A percentile compares a stretch with the other conserved stretches of the same genome.
Evolutionary conservation across 2,797 vertebrate species (phyloP).

Genomic region (Gadopsis marmoratus): DNA sequence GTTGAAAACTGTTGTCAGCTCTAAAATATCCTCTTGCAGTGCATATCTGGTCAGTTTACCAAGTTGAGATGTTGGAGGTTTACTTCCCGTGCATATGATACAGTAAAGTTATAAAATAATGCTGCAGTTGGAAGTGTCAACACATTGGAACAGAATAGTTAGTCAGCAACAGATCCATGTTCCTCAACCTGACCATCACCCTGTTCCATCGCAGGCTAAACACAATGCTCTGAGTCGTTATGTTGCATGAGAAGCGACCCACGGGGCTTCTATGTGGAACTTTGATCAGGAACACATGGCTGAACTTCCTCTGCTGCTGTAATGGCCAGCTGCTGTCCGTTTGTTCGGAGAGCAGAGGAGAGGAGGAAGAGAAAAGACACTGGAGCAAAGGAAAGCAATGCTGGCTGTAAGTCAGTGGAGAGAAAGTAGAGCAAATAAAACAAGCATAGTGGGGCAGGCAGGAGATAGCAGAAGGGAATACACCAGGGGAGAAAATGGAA

Average conservation of each 20-base stretch:
- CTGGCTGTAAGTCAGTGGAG: conserved; percentile 6
- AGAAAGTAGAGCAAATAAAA: conserved; percentile 9
- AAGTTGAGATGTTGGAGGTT: not conserved
- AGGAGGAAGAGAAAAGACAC: conserved; percentile 26
- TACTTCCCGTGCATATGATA: not conserved
- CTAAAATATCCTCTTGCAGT: not conserved
- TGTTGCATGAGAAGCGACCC: conserved; percentile 61
- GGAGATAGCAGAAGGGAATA: conserved; percentile 33
- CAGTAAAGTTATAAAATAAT: not conserved
- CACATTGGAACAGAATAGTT: conserved; percentile 5
- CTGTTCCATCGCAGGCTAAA: conserved; percentile 28
- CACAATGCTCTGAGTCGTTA: conserved; percentile 22
- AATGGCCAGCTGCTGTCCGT: conserved; percentile 65
- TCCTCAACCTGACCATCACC: conserved; percentile 41
- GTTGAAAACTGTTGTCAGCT: not conserved
- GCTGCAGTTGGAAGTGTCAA: not conserved
- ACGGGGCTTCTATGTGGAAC: conserved; percentile 44
- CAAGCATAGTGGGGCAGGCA: conserved; percentile 1
- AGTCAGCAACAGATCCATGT: not conserved
- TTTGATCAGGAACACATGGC: conserved; percentile 78
- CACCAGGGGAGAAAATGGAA: conserved; percentile 37
- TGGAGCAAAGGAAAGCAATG: conserved; percentile 20
- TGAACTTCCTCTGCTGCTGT: conserved; percentile 64
- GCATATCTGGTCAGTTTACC: not conserved
- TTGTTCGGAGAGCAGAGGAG: conserved; percentile 50